Percentiles rank a stretch among this genome's conserved stretches.
Evolutionary conservation across 2,888 invertebrate genomes (phyloP).

Genomic region (Odontocolon sp.): DNA sequence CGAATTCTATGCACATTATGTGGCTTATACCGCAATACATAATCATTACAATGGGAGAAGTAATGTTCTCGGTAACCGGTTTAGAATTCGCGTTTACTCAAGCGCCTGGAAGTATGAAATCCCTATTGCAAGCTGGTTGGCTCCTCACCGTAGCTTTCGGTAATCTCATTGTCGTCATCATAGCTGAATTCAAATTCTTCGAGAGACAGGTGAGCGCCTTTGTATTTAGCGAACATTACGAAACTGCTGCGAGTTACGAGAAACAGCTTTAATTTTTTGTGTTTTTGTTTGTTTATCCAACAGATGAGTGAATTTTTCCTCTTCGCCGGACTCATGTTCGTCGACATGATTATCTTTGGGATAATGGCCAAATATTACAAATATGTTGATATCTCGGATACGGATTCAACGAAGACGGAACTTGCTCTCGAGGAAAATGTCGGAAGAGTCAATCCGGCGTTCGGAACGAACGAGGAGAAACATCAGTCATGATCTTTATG

Average conservation of each 20-base stretch:
- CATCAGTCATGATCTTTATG: background rate
- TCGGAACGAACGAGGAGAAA: conserved; percentile 35
- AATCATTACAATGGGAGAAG: conserved; percentile 95
- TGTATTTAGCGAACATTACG: too few species aligned
- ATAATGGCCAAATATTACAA: conserved; percentile 91
- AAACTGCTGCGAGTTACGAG: background rate
- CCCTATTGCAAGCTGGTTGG: conserved; percentile 96
- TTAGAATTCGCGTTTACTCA: conserved; percentile 97
- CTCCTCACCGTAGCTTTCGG: conserved; percentile 96
- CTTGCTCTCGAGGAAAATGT: conserved; percentile 52
- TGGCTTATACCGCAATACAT: conserved; percentile 96
- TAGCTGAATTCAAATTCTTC: conserved; percentile 90
- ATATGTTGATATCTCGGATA: conserved; percentile 82
- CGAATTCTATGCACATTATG: conserved; percentile 90
- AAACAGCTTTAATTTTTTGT: background rate
- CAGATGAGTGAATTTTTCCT: conserved; percentile 94
- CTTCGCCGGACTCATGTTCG: conserved; percentile 92
- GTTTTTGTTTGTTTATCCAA: conserved; percentile 10
- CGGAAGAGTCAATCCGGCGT: conserved; percentile 45
- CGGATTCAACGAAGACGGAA: conserved; percentile 11
- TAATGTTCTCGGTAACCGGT: conserved; percentile 98
- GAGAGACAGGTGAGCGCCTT: conserved; percentile 85
- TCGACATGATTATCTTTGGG: conserved; percentile 91
- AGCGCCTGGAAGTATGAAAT: conserved; percentile 96
- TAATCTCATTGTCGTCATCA: conserved; percentile 94